These are phyloP conservation scores for Thymelicus acteon DNA, from an alignment of 2,888 invertebrate genomes.

Conservation along the genomic window DNA sequence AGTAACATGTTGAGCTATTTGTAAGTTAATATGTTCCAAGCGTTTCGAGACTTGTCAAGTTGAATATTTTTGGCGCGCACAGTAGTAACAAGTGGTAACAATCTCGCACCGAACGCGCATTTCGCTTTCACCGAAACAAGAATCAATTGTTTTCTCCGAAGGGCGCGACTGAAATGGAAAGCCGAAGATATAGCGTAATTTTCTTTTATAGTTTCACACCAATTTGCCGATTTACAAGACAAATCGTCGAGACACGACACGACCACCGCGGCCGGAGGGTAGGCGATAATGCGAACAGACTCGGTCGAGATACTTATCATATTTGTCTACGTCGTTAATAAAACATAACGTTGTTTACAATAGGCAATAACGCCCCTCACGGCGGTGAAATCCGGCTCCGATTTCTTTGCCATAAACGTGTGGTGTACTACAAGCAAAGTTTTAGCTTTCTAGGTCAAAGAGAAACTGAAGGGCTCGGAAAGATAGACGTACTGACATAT, in stretches of 20 bases:
- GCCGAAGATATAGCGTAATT: conserved; percentile 47
- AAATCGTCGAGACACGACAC: conserved; percentile 54
- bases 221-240: conserved; percentile 64
- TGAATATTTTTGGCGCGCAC: no score
- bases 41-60: no score
- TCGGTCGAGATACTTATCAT: conserved; percentile 36
- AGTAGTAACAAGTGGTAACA: neutral
- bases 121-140: conserved; percentile 60
- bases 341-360: conserved; percentile 42
- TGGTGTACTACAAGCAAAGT: conserved; percentile 46
- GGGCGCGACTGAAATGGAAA: conserved; percentile 50
- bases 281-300: conserved; percentile 32
- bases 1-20: no score
- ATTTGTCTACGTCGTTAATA: conserved; percentile 39
- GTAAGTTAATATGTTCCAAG: no score
- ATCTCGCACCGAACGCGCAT: conserved; percentile 28
- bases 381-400: conserved; percentile 48
- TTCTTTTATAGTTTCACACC: conserved; percentile 62
- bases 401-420: conserved; percentile 53
- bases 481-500: conserved; percentile 39
- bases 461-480: conserved; percentile 43
- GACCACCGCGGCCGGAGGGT: conserved; percentile 39
- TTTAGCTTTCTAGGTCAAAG: conserved; percentile 50
- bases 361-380: conserved; percentile 48
- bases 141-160: conserved; percentile 63